Base-by-base conservation (phyloP, 2,888 invertebrate genomes). In the Nomada hirtipes region DNA sequence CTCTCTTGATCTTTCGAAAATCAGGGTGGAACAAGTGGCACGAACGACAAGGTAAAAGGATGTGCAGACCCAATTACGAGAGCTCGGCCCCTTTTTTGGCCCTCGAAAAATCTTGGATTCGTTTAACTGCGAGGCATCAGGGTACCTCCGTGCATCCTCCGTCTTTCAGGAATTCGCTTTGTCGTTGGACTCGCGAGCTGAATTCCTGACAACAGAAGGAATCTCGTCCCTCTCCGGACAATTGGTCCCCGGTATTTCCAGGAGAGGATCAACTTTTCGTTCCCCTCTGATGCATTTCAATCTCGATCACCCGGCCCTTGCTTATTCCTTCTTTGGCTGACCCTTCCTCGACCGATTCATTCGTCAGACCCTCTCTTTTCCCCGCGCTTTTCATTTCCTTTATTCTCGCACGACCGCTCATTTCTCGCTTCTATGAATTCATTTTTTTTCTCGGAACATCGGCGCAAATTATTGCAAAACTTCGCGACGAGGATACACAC, bases 181-280 rank as follows among this genome's bases (percentile, higher is more conserved):
- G 86, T 82, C 86, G 82, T 86, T 76, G 74, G 83, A 79, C 86
- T 86, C 83, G 88, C 88, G 88, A 86, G 86, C 75, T 86, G 86
- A 87, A 89, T 89, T 89, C 89, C 88, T 83, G 84, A 87, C 86
- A 83, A 88, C 80, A 79, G 82, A 87, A 89, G 83, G 89, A 89
- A 89, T 89, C 89, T 89, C 84, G 89, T 89, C 86, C 81, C 76
- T 83, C 74, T 60, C 29, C 59, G 79, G 81, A 89, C 86, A 88
- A 87, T 87, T 85, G 86, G 84, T 79, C 84, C 79, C 69, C 83
- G 85, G 84, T 81, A 86, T 89, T 87, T 86, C 80, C 87, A 86
- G 73, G 82, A 86, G 85, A 83, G 80, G 83, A 87, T 84, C 77
- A 77, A 87, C 88, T 89, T 89, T 90, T 90, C 89, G 89, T 88